Base-by-base conservation (phyloP, 2,113 vertebrate species). In the Sebastes fasciatus region DNA sequence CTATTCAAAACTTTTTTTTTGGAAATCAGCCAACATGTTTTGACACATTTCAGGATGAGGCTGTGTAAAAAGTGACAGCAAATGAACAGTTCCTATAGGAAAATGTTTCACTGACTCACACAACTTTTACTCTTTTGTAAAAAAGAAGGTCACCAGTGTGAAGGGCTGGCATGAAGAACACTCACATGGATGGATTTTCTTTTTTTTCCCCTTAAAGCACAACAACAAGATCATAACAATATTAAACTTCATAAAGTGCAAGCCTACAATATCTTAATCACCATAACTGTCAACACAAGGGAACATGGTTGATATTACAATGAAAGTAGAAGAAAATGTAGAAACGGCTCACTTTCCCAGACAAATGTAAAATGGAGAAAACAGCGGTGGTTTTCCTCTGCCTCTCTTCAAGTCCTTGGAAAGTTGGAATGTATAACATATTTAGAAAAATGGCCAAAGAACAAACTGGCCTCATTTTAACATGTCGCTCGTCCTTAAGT, bases 341-440 rank as follows among this genome's bases (percentile, higher is more conserved):
- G 4, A 87, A 86, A 87, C 16, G n/a, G 70, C 46, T 83, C 55
- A 52, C 67, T 82, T 76, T 71, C 74, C 63, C 71, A 76, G 60
- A 83, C 74, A 57, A 57, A 84, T 71, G 77, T 55, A 62, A 81
- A 75, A 74, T 52, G 63, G 68, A 84, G 62, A 75, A 69, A 74
- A 83, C 80, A 69, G 45, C 5, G 11, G 60, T 8, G 6, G 43
- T 60, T 11, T 63, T 66, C 69, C 64, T 87, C 75, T 64, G 72
- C 61, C 8, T 82, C 73, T 69, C 74, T 69, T 83, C 65, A 82
- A 67, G 69, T 88, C 54, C 62, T 89, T 0, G 55, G 40, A 80
- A 80, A 69, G 75, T 54, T 84, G 92, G 92, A 93, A 91, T 91
- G 91, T 90, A 34, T 34, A 73, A 71, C 54, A 55, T 40, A 6